Evolutionary conservation across 1,140 invertebrate genomes (phyloP), one percentile per base, ranked within the genome.

Genomic region (Cherax destructor): DNA sequence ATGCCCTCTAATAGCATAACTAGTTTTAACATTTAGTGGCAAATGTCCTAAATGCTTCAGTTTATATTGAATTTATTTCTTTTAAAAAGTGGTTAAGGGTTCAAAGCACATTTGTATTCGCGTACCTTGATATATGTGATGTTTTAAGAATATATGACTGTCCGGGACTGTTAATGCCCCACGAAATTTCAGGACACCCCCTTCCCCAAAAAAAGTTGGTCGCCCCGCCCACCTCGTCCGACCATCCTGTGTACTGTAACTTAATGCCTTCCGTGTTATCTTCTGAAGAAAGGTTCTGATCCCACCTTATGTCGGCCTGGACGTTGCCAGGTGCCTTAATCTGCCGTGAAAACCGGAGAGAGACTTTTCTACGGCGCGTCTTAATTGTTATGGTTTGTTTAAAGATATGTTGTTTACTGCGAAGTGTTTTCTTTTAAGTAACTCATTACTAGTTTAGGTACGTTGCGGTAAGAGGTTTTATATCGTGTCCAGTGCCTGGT

Each of bases 231-330:
- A 77, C 76, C 76, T 47, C n/a, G 52, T 47, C 83, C 83, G 59
- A 78, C 56, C 47, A 18, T 88, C 74, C 83, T 79, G 59, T 49
- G 59, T 56, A 24, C 83, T 84, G 88, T 91, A 91, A 91, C 88
- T 86, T 91, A 91, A 91, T 91, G 88, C 88, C 88, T 85, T 91
- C 83, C 80, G 69, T 78, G 72, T 91, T 91, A 91, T 91, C 88
- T 91, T 59, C 80, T 69, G 83, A 91, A 85, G 88, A 91, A 85
- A 91, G 88, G 88, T 41, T 80, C 77, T 69, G 88, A 78, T 76
- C 83, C 81, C 81, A 78, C 74, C 80, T 83, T 83, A 69, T 83
- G 81, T 69, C 49, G 61, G 59, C 59, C 24, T 59, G 30, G 49
- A 59, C 74, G 85, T 59, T 86, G 85, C 74, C 85, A 56, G 50